Conservation (phyloP, 2,888 invertebrate species). For the Chalcis sispes region DNA sequence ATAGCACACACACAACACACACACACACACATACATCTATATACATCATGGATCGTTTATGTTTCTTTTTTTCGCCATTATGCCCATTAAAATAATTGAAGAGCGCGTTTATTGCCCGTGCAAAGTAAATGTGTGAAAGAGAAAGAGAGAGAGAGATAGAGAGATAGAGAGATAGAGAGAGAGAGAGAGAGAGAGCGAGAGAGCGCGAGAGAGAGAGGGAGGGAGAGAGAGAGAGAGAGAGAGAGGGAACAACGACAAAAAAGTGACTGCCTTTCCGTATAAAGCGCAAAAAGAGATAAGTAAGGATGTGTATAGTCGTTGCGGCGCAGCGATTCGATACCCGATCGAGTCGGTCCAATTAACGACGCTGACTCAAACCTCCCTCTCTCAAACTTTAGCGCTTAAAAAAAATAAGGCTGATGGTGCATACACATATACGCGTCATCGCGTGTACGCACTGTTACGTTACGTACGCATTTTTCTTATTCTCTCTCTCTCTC, state of each 20-base stretch:
- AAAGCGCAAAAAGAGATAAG: conserved; percentile 56
- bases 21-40: no score
- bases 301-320: conserved; percentile 45
- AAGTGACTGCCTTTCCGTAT: conserved; percentile 40
- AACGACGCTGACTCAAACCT: conserved; percentile 52
- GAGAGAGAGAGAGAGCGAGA: neutral
- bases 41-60: no score
- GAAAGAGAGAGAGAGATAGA: neutral
- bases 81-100: no score
- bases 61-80: no score
- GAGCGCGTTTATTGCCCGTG: no score
- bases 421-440: neutral
- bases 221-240: neutral
- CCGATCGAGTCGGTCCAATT: conserved; percentile 54
- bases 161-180: neutral
- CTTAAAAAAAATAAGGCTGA: neutral
- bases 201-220: neutral
- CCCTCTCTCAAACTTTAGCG: neutral
- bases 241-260: neutral
- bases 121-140: neutral
- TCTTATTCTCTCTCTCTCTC: no score
- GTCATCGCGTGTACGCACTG: no score
- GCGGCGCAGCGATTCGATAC: conserved; percentile 52
- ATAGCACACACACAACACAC: no score
- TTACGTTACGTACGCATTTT: no score